phyloP scores from a whole-genome alignment of 23 tunicate species.

The Clavelina lepadiformis region DNA sequence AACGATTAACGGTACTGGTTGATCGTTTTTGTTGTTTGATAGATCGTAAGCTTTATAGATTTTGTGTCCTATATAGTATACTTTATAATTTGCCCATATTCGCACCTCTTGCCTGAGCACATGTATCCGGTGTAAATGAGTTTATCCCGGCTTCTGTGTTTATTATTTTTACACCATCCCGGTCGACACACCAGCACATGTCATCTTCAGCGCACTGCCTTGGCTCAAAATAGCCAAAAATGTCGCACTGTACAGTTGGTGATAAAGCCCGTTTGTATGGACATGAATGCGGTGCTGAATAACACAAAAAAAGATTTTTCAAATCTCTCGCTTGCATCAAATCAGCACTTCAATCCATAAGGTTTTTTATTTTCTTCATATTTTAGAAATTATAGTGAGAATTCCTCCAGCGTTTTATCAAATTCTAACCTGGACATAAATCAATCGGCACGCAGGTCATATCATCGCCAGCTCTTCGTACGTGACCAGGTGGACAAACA shows the following conservation, averaged over 20 bases:
- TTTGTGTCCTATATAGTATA: too few relatives aligned
- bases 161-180: conserved; percentile 4
- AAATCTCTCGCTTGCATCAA: too few relatives aligned
- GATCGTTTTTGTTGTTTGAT: too few relatives aligned
- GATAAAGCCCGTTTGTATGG: not conserved
- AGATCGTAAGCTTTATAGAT: too few relatives aligned
- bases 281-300: conserved; percentile 16
- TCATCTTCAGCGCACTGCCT: conserved; percentile 11
- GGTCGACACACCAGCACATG: conserved; percentile 19
- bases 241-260: too few relatives aligned
- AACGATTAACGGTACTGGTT: too few relatives aligned
- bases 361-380: too few relatives aligned
- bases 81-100: too few relatives aligned
- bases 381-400: too few relatives aligned
- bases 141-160: conserved; percentile 5
- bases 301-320: not conserved
- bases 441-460: conserved; percentile 5
- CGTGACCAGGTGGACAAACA: conserved; percentile 9
- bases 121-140: not conserved
- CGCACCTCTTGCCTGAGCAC: conserved; percentile 11
- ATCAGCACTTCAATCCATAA: too few relatives aligned
- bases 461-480: conserved; percentile 5
- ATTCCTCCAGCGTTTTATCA: not conserved
- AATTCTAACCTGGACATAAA: conserved; percentile 18
- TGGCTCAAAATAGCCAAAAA: too few relatives aligned